Percentiles rank a stretch among this genome's conserved stretches.
Evolutionary conservation across 1,140 invertebrate genomes (phyloP).

Genomic region (Scaptodrosophila lebanonensis): DNA sequence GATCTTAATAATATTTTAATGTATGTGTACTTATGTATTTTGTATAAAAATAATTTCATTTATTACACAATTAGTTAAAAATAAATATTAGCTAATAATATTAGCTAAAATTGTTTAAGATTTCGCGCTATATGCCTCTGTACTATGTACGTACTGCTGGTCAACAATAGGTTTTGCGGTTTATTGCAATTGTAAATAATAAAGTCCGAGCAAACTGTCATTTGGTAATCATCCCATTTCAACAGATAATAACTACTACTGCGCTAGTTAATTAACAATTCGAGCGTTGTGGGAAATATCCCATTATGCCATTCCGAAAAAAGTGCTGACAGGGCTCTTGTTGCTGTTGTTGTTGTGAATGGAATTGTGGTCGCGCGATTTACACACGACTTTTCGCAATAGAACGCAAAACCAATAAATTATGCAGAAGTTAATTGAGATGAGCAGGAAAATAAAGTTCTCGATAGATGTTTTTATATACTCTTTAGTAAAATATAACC

Average conservation of each 20-base stretch:
- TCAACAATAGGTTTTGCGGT: slow-evolving; percentile 13
- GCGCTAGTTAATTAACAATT: slow-evolving; percentile 19
- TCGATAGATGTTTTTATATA: background rate
- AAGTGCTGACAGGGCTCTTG: too few species aligned
- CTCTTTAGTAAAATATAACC: too few species aligned
- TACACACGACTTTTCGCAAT: slow-evolving; percentile 26
- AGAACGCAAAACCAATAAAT: slow-evolving; percentile 19
- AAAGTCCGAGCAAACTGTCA: background rate
- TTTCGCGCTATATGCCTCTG: too few species aligned
- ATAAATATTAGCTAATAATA: background rate
- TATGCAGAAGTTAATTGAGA: slow-evolving; percentile 25
- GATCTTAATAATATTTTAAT: too few species aligned
- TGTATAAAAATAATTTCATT: too few species aligned
- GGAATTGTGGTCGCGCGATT: slow-evolving; percentile 44
- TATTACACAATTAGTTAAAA: slow-evolving; percentile 1
- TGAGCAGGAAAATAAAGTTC: slow-evolving; percentile 17
- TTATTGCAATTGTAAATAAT: slow-evolving; percentile 16
- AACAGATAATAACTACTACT: background rate
- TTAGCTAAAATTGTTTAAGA: too few species aligned
- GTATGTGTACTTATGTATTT: too few species aligned
- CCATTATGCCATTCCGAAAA: slow-evolving; percentile 26
- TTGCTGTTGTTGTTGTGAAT: too few species aligned
- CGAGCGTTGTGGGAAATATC: slow-evolving; percentile 14
- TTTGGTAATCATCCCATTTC: slow-evolving; percentile 3
- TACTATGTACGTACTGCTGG: too few species aligned